Base-by-base conservation (phyloP, 2,113 vertebrate species). In the Lanius collurio region DNA sequence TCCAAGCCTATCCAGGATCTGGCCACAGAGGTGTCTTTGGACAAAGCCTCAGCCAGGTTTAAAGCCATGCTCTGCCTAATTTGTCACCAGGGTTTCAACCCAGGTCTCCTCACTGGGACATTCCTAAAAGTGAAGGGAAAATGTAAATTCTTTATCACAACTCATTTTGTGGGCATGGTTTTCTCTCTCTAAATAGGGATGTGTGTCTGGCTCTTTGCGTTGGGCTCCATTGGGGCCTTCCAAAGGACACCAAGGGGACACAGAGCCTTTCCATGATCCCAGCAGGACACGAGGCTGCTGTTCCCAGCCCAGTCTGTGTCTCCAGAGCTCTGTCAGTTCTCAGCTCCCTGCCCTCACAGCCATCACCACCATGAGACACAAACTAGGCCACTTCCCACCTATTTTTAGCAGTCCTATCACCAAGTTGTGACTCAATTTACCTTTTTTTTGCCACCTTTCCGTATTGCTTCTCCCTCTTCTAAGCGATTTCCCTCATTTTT, bases 331-430 rank as follows among this genome's bases (percentile, higher is more conserved):
- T 44, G 37, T 7, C 71, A 47, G 41, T 21, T 55, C 67, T 79
- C 75, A 83, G 15, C 41, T 52, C 24, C 8, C 37, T 56, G 19
- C 19, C 26, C 41, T 80, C 55, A 39, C 47, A 87, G 31, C 53
- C 26, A 15, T 37, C 24, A 4, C 11, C 27, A 15, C 18, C 1
- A 0, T 23, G 11, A n/a, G 39, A 15, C 47, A 76, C 18, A 65
- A 91, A 63, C 8, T 19, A 55, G 68, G 67, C 35, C 15, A 60
- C 15, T 1, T 2, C 10, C 65, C 28, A 12, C 28, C 17, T 52
- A 8, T 7, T 65, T 93, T 65, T 22, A 52, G 16, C 49, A 37
- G 2, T 4, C 31, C 6, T 49, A 1, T 35, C 41, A 15, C 46
- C 33, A 22, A 9, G 16, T 0, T 23, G 24, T 82, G 69, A 35